Conservation (phyloP, 2,888 invertebrate species). For the Timema cristinae region DNA sequence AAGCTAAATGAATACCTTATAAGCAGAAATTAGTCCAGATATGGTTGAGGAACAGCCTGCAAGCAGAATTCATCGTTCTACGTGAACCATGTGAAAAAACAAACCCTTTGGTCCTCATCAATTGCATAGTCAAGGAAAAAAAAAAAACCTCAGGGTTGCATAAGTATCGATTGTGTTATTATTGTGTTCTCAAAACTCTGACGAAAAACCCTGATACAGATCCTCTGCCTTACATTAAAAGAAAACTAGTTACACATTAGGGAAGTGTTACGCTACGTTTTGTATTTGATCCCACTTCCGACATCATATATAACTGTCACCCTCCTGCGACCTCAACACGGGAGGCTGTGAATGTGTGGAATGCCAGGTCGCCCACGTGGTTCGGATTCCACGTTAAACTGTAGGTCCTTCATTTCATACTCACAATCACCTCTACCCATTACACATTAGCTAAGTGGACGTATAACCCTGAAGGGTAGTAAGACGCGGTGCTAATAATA, state of each 20-base stretch:
- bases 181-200: background rate
- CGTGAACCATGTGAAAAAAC: background rate
- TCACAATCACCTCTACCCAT: too few relatives aligned
- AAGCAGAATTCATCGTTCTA: background rate
- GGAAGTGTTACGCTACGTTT: background rate
- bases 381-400: too few relatives aligned
- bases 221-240: background rate
- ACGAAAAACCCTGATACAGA: background rate
- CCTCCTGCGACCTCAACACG: too few relatives aligned
- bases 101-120: background rate
- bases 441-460: too few relatives aligned
- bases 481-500: too few relatives aligned
- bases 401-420: too few relatives aligned
- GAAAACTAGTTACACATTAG: background rate
- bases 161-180: background rate
- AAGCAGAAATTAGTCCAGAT: constrained; percentile 4
- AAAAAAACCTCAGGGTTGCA: background rate
- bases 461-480: too few relatives aligned
- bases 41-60: constrained; percentile 6
- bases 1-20: background rate
- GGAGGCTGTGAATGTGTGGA: too few relatives aligned
- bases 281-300: background rate
- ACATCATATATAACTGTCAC: too few relatives aligned
- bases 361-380: too few relatives aligned
- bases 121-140: background rate